Evolutionary conservation across 2,797 vertebrate species (phyloP).

Genomic region (Acestrorhynchus altus): DNA sequence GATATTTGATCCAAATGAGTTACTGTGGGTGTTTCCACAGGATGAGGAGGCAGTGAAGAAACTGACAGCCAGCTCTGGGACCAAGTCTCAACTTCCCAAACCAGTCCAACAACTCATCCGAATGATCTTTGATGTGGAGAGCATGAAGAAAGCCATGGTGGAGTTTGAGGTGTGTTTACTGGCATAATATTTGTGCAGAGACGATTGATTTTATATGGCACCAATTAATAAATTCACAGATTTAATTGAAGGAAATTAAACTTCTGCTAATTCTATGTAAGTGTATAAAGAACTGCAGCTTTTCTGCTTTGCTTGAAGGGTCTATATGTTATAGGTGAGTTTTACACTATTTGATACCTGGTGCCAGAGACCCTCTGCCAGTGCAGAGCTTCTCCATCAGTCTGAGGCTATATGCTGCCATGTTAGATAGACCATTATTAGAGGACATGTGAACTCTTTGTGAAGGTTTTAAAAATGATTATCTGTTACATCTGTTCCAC

Average conservation of each 20-base stretch:
- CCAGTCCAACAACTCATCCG: slow-evolving; percentile 94
- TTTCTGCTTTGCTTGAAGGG: too few species aligned
- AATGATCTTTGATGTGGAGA: slow-evolving; percentile 97
- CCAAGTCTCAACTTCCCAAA: slow-evolving; percentile 89
- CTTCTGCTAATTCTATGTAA: too few species aligned
- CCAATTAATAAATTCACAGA: too few species aligned
- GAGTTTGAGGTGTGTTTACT: slow-evolving; percentile 90
- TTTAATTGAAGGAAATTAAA: too few species aligned
- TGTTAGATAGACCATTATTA: background rate
- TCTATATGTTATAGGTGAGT: too few species aligned
- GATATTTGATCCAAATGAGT: background rate
- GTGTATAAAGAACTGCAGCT: too few species aligned
- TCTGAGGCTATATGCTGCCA: too few species aligned
- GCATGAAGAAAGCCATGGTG: slow-evolving; percentile 99
- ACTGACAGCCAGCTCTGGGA: slow-evolving; percentile 86
- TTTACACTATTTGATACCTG: too few species aligned
- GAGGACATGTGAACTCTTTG: background rate
- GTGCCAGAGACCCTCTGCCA: too few species aligned
- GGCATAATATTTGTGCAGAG: background rate
- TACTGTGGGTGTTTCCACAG: slow-evolving; percentile 64
- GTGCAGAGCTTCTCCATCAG: too few species aligned
- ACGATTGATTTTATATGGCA: too few species aligned
- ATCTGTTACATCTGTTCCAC: background rate
- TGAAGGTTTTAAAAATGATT: background rate
- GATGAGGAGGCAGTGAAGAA: slow-evolving; percentile 96